Conservation (phyloP, 2,113 vertebrate species). For the Shinisaurus crocodilurus region DNA sequence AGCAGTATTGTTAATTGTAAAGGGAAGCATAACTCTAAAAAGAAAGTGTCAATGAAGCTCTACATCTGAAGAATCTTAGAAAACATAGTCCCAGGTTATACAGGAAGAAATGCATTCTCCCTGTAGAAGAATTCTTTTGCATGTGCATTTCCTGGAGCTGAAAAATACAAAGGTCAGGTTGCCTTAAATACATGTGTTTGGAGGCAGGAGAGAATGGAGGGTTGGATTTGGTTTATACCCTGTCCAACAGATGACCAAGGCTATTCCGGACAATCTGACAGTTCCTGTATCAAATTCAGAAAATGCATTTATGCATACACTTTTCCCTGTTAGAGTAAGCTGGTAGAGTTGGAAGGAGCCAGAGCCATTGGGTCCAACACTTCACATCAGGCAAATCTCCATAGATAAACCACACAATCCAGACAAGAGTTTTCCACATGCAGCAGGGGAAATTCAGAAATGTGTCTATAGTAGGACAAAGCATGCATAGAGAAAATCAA, state of each 20-base stretch:
- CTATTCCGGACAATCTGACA: neutral
- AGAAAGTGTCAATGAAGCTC: neutral
- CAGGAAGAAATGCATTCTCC: neutral
- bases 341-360: too few relatives aligned
- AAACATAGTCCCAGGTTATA: neutral
- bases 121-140: too few relatives aligned
- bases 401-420: too few relatives aligned
- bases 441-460: too few relatives aligned
- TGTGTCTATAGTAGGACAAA: too few relatives aligned
- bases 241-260: neutral
- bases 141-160: neutral
- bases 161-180: neutral
- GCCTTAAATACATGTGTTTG: neutral
- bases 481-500: too few relatives aligned
- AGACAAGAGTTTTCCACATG: too few relatives aligned
- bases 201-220: neutral
- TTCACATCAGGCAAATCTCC: too few relatives aligned
- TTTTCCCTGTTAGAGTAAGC: too few relatives aligned
- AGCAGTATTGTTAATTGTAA: neutral
- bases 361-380: too few relatives aligned
- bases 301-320: too few relatives aligned
- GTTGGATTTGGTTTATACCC: neutral
- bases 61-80: neutral
- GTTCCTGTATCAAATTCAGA: neutral
- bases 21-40: neutral